Conservation (phyloP, 2,888 invertebrate genomes). For the Tethea ocularis region DNA sequence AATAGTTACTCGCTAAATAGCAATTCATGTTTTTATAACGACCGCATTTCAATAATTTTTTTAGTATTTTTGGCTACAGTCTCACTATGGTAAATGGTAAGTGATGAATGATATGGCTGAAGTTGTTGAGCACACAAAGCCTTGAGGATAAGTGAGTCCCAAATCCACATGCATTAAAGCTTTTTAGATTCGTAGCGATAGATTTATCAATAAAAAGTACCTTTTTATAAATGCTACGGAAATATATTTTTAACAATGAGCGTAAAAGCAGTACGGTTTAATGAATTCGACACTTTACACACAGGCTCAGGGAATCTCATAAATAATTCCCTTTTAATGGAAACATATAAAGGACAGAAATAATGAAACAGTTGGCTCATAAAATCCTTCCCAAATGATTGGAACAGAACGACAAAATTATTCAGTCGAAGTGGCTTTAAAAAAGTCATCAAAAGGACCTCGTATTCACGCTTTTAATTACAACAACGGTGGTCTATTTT, state of each 20-base stretch:
- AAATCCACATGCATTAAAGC: too few species aligned
- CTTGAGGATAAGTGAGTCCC: too few species aligned
- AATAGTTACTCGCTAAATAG: not conserved
- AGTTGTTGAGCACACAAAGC: too few species aligned
- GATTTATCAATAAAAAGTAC: too few species aligned
- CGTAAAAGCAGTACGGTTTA: not conserved
- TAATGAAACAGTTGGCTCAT: slow-evolving; percentile 38
- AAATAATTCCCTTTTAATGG: slow-evolving; percentile 16
- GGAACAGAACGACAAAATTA: slow-evolving; percentile 48
- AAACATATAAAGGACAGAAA: slow-evolving; percentile 27
- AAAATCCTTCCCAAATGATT: slow-evolving; percentile 49
- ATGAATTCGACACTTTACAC: not conserved
- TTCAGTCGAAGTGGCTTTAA: slow-evolving; percentile 50
- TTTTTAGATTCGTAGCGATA: too few species aligned
- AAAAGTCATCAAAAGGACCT: slow-evolving; percentile 45
- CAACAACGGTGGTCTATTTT: slow-evolving; percentile 42
- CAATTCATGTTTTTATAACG: not conserved
- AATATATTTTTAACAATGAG: too few species aligned
- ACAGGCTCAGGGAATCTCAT: not conserved
- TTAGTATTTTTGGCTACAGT: too few species aligned
- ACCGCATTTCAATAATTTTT: too few species aligned
- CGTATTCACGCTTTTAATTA: slow-evolving; percentile 33
- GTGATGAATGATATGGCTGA: too few species aligned
- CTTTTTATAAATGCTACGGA: too few species aligned
- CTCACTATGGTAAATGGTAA: too few species aligned